These are phyloP conservation scores for Eulithis prunata DNA, from an alignment of 2,888 invertebrate species.

Conservation along the genomic window DNA sequence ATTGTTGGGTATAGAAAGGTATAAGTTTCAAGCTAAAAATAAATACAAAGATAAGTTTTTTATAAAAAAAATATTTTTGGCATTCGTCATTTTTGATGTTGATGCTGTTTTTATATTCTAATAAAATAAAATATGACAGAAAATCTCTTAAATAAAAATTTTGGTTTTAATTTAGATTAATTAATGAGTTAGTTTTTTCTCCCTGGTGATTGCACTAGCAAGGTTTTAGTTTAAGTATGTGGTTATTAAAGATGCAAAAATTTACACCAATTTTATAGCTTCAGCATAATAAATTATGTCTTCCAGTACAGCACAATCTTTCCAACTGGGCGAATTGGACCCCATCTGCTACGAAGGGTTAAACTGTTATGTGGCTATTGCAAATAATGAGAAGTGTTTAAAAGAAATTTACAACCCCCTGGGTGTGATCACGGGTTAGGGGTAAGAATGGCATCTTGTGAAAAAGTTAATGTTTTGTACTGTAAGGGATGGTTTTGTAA, in stretches of 20 bases:
- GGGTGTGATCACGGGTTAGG: slow-evolving; percentile 50
- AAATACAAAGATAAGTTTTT: too few species aligned
- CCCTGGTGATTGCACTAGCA: too few species aligned
- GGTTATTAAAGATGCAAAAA: too few species aligned
- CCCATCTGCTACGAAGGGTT: slow-evolving; percentile 78
- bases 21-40: slow-evolving; percentile 14
- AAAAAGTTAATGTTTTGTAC: slow-evolving; percentile 33
- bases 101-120: too few species aligned
- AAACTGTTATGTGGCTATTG: slow-evolving; percentile 77
- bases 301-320: slow-evolving; percentile 38
- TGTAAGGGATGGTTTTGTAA: slow-evolving; percentile 15
- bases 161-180: too few species aligned
- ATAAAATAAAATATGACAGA: too few species aligned
- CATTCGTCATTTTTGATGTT: too few species aligned
- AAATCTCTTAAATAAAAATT: too few species aligned
- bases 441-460: slow-evolving; percentile 59
- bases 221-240: too few species aligned
- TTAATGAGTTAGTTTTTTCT: too few species aligned
- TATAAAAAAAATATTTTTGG: too few species aligned
- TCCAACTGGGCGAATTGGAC: slow-evolving; percentile 51
- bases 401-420: slow-evolving; percentile 74
- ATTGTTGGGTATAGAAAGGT: slow-evolving; percentile 35
- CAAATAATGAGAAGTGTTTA: slow-evolving; percentile 77
- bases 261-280: too few species aligned
- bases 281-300: slow-evolving; percentile 1